Base-by-base conservation (phyloP, 2,888 invertebrate genomes). In the Autographa pulchrina region DNA sequence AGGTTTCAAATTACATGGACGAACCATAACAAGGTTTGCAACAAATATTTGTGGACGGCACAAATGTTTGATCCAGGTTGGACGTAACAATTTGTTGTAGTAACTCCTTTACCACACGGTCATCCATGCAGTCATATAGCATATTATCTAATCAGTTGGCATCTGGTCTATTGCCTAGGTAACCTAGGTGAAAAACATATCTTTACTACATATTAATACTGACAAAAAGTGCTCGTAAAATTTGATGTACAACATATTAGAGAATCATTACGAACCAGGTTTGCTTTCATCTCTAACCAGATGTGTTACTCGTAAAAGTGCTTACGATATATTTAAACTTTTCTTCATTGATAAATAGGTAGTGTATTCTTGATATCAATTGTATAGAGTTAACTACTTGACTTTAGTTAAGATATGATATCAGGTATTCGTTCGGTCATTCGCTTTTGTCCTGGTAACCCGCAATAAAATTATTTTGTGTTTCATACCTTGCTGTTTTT, bases 261-360 rank as follows among this genome's bases (percentile, higher is more conserved):
- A 63, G 60, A 77, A 68, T 81, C 72, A 81, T 72, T 77, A 60
- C 31, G 18, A 38, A 60, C 32, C 32, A 52, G 56, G 58, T 65
- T 66, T 68, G 48, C 72, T 78, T 78, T 78, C 78, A 78, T 81
- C 77, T 78, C 14, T 5, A 13, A 72, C 43, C 78, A 78, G 78
- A 81, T 81, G 64, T 65, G n/a, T 52, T 48, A 59, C 63, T 62
- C 64, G 48, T 65, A 77, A 62, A 43, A 52, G 56, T 58, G 20
- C 62, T 60, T 66, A 11, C n/a, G 25, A 70, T 32, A 48, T 62
- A 60, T 25, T 25, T 25, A 2, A 60, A 67, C 52, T 59, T 31
- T 11, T 62, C 20, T 68, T 32, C 14, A 65, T 75, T 74, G 54
- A 68, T 78, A 65, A 65, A 62, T 43, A 18, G 8, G 6, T 62